Evolutionary conservation across 1,140 invertebrate species (phyloP).

Genomic region (Globodera rostochiensis): DNA sequence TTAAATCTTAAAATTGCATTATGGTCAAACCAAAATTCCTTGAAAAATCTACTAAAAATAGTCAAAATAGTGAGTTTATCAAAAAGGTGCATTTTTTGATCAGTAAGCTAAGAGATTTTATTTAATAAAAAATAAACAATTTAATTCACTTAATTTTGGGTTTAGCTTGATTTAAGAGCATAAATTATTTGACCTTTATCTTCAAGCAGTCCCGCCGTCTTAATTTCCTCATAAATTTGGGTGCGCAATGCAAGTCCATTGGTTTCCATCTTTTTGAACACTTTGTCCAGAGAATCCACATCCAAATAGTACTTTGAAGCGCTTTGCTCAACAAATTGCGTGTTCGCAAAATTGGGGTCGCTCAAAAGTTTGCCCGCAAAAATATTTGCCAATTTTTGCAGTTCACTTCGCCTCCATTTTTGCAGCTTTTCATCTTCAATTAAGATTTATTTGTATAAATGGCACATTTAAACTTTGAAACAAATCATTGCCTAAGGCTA

Average conservation of each 20-base stretch:
- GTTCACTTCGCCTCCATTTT: neutral
- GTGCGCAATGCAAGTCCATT: neutral
- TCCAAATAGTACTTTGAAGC: neutral
- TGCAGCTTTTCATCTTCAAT: neutral
- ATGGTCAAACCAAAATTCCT: too few species aligned
- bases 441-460: too few species aligned
- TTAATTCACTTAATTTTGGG: too few species aligned
- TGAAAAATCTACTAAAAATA: too few species aligned
- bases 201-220: neutral
- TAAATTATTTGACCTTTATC: neutral
- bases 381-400: neutral
- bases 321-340: neutral
- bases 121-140: too few species aligned
- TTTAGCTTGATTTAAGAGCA: too few species aligned
- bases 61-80: too few species aligned
- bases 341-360: neutral
- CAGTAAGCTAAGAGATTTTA: too few species aligned
- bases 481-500: too few species aligned
- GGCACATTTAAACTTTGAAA: too few species aligned
- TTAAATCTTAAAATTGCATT: too few species aligned
- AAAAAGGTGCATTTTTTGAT: too few species aligned
- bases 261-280: neutral
- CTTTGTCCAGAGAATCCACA: neutral
- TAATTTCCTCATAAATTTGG: neutral
- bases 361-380: neutral